These are phyloP conservation scores for Brassicogethes aeneus DNA, from an alignment of 2,888 invertebrate genomes.

Conservation along the genomic window DNA sequence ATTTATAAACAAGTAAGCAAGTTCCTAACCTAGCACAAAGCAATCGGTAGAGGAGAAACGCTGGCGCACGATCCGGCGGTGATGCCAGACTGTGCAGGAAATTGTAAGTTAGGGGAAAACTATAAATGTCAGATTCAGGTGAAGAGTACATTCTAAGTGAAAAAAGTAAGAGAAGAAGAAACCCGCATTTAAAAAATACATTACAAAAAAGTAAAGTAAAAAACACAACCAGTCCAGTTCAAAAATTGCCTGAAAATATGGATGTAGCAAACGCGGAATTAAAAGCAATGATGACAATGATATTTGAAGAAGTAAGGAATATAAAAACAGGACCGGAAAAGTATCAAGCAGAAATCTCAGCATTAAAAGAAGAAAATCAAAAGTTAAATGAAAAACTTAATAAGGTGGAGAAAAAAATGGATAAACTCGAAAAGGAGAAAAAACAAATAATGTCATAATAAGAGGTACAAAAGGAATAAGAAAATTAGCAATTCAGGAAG, in stretches of 20 bases:
- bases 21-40: not conserved
- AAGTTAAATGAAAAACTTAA: not conserved
- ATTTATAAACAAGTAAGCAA: not conserved
- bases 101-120: not conserved
- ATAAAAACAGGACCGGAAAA: not conserved
- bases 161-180: not conserved
- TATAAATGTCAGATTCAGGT: not conserved
- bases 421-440: not conserved
- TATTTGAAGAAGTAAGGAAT: not conserved
- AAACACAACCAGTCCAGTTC: not conserved
- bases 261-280: not conserved
- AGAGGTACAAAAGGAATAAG: not conserved
- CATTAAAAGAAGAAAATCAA: not conserved
- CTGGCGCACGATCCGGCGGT: not conserved
- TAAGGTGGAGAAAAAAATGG: not conserved
- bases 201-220: not conserved
- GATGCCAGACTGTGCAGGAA: not conserved
- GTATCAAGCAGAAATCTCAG: not conserved
- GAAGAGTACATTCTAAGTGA: no score
- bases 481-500: not conserved
- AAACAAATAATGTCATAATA: not conserved
- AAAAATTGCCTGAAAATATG: not conserved
- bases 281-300: not conserved
- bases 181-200: not conserved
- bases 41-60: not conserved